phyloP scores from a whole-genome alignment of 2,113 vertebrate genomes.

The Phoxinus phoxinus region DNA sequence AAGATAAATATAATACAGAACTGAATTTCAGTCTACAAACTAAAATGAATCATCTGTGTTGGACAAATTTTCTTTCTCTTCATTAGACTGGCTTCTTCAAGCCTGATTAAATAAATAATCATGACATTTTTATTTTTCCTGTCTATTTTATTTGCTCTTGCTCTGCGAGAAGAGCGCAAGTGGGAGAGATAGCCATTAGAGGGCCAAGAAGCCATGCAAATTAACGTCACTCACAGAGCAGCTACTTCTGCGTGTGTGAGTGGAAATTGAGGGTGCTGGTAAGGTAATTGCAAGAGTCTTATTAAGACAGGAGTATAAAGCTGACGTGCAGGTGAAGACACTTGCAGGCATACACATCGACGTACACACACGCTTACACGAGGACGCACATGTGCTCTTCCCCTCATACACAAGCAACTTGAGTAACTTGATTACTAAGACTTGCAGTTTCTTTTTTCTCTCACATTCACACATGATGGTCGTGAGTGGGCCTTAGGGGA shows the following conservation, averaged over 20 bases:
- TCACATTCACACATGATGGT: conserved; percentile 18
- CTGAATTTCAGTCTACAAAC: conserved; percentile 18
- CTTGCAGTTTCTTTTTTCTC: conserved; percentile 20
- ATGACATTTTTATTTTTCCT: conserved; percentile 61
- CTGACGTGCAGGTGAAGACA: conserved; percentile 57
- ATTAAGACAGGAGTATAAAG: conserved; percentile 47
- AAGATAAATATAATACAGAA: conserved; percentile 28
- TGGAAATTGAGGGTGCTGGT: conserved; percentile 24
- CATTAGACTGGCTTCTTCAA: conserved; percentile 59
- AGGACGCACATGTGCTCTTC: conserved; percentile 5
- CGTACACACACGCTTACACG: conserved; percentile 16
- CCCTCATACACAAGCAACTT: conserved; percentile 28
- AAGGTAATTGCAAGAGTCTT: conserved; percentile 49
- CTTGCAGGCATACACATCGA: conserved; percentile 25
- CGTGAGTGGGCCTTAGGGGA: background rate
- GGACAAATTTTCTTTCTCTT: conserved; percentile 53
- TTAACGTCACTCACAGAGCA: conserved; percentile 81
- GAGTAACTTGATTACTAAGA: conserved; percentile 46
- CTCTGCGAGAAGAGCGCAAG: conserved; percentile 61
- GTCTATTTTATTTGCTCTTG: conserved; percentile 59
- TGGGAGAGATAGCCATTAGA: conserved; percentile 72
- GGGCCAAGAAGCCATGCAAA: conserved; percentile 80
- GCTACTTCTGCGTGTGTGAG: conserved; percentile 48
- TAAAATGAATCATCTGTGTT: conserved; percentile 56
- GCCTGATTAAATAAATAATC: conserved; percentile 63